Evolutionary conservation across 2,797 vertebrate species (phyloP).

Genomic region (Enteromius trimaculatus): DNA sequence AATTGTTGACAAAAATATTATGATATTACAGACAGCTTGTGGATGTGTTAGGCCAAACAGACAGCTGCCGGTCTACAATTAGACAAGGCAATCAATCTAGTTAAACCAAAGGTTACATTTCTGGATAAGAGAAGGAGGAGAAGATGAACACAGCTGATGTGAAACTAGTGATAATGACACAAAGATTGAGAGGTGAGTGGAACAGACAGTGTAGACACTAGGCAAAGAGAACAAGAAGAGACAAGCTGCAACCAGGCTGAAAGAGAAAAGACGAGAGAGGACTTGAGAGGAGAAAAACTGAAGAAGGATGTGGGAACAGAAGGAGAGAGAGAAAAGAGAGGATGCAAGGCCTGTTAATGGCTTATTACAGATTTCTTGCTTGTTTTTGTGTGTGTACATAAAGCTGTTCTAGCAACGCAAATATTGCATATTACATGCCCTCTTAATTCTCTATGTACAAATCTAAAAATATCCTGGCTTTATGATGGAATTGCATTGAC

Average conservation of each 20-base stretch:
- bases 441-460: background rate
- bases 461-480: too few relatives aligned
- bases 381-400: conserved; percentile 11
- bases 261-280: conserved; percentile 19
- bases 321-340: conserved; percentile 8
- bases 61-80: conserved; percentile 34
- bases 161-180: background rate
- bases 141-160: conserved; percentile 15
- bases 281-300: background rate
- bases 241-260: conserved; percentile 35
- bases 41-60: background rate
- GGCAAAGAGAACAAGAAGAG: conserved; percentile 34
- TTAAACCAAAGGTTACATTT: conserved; percentile 31
- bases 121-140: conserved; percentile 8
- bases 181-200: conserved; percentile 30
- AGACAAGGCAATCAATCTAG: conserved; percentile 24
- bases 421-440: background rate
- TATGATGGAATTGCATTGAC: background rate
- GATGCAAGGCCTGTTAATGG: conserved; percentile 8
- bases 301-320: conserved; percentile 18
- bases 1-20: background rate
- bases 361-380: background rate
- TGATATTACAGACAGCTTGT: background rate
- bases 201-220: conserved; percentile 20
- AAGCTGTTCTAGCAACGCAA: conserved; percentile 7